Conservation (phyloP, 2,797 vertebrate genomes). For the Helicolenus hilgendorfi region DNA sequence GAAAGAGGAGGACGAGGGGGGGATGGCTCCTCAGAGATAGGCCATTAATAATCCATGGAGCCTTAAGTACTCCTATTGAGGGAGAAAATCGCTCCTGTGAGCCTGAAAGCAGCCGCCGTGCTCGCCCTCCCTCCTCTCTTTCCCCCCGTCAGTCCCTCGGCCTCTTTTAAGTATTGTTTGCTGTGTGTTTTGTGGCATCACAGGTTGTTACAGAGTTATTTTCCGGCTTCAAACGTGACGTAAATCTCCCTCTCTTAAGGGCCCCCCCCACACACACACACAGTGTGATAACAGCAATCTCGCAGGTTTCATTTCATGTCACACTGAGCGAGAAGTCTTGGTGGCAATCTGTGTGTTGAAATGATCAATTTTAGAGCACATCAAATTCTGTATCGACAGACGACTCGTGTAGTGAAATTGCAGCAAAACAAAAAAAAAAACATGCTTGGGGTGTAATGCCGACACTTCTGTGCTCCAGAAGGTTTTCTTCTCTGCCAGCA, state of each 20-base stretch:
- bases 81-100: constrained; percentile 76
- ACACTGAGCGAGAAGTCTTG: constrained; percentile 1
- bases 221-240: constrained; percentile 13
- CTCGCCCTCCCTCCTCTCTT: constrained; percentile 35
- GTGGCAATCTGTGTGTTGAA: background rate
- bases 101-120: constrained; percentile 50
- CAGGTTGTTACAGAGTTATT: constrained; percentile 21
- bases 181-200: constrained; percentile 4
- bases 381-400: background rate
- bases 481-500: background rate
- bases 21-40: constrained; percentile 64
- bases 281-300: constrained; percentile 22
- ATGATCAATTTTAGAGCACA: background rate
- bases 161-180: constrained; percentile 23
- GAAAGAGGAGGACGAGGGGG: constrained; percentile 1
- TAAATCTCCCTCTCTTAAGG: constrained; percentile 35
- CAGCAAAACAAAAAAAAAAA: background rate
- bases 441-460: background rate
- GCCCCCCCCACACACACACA: background rate
- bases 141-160: background rate
- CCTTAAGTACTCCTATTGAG: constrained; percentile 83
- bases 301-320: constrained; percentile 25
- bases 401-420: background rate
- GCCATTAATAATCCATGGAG: constrained; percentile 88
- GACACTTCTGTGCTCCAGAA: background rate